Conservation (phyloP, 2,888 invertebrate species). For the Yponomeuta sedellus region DNA sequence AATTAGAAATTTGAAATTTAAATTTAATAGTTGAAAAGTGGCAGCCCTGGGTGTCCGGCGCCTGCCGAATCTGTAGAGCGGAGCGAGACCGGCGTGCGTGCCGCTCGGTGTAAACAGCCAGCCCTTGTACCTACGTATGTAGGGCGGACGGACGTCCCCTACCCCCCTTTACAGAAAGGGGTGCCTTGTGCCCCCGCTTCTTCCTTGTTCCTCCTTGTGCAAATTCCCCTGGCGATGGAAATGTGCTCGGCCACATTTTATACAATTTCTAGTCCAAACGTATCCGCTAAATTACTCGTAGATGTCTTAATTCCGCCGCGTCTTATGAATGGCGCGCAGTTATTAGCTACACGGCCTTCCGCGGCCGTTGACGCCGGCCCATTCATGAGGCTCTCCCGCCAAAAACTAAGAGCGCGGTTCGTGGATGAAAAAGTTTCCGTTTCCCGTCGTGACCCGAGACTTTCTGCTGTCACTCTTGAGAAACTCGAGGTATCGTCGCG, state of each 20-base stretch:
- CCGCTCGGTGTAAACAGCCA: constrained; percentile 71
- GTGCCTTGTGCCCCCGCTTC: constrained; percentile 69
- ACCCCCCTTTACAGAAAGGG: constrained; percentile 64
- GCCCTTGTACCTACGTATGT: constrained; percentile 60
- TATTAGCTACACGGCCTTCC: constrained; percentile 30
- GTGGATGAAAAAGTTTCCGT: background rate
- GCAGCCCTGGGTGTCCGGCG: constrained; percentile 69
- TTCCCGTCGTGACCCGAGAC: background rate
- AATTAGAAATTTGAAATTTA: constrained; percentile 12
- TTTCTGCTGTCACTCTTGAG: no score
- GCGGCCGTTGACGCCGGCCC: background rate
- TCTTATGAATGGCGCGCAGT: constrained; percentile 48
- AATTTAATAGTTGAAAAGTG: constrained; percentile 23
- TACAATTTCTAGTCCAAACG: constrained; percentile 68
- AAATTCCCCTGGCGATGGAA: constrained; percentile 76
- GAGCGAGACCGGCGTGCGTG: constrained; percentile 63
- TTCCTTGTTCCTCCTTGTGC: constrained; percentile 76
- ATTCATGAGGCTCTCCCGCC: background rate
- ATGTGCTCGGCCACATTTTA: constrained; percentile 76
- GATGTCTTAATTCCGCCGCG: constrained; percentile 28
- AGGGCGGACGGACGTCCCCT: constrained; percentile 60
- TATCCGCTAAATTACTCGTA: constrained; percentile 33
- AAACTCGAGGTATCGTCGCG: no score
- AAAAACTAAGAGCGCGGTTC: background rate
- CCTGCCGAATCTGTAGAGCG: constrained; percentile 73